These are phyloP conservation scores for Procambarus clarkii DNA, from an alignment of 1,140 invertebrate genomes.

Conservation along the genomic window DNA sequence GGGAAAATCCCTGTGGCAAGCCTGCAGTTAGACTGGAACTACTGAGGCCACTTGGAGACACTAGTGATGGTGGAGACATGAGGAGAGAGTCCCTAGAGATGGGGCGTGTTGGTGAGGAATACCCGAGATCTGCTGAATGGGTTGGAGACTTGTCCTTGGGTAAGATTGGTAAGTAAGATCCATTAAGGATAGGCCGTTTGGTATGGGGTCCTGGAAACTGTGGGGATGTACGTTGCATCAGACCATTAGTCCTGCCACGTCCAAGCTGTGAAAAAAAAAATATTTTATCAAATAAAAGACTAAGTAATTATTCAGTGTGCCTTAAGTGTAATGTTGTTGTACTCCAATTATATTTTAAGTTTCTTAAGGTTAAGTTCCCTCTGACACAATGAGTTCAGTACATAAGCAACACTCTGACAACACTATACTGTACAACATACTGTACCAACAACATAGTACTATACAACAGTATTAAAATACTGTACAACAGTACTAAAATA, in stretches of 20 bases:
- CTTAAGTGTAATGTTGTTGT: no score
- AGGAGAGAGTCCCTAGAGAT: slow-evolving; percentile 55
- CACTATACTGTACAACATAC: no score
- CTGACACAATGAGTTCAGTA: no score
- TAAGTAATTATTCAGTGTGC: no score
- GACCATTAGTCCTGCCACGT: slow-evolving; percentile 60
- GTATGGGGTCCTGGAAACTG: slow-evolving; percentile 46
- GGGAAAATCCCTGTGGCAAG: slow-evolving; percentile 45
- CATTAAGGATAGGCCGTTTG: slow-evolving; percentile 73
- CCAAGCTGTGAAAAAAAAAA: slow-evolving; percentile 61
- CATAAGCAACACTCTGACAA: no score
- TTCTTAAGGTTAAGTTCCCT: no score
- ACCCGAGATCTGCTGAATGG: slow-evolving; percentile 65
- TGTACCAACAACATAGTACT: no score
- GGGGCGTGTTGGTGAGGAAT: slow-evolving; percentile 67
- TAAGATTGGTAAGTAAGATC: slow-evolving; percentile 83
- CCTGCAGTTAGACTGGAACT: slow-evolving; percentile 73
- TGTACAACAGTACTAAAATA: no score
- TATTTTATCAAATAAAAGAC: not conserved
- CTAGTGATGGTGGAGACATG: slow-evolving; percentile 60
- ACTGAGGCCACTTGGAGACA: slow-evolving; percentile 75
- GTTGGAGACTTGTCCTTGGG: slow-evolving; percentile 81
- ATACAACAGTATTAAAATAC: no score
- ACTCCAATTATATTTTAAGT: no score
- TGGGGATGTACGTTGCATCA: slow-evolving; percentile 51